These are phyloP conservation scores for Zoanthus solanderi DNA, from an alignment of 92 coral and sea anemone species.

Conservation along the genomic window DNA sequence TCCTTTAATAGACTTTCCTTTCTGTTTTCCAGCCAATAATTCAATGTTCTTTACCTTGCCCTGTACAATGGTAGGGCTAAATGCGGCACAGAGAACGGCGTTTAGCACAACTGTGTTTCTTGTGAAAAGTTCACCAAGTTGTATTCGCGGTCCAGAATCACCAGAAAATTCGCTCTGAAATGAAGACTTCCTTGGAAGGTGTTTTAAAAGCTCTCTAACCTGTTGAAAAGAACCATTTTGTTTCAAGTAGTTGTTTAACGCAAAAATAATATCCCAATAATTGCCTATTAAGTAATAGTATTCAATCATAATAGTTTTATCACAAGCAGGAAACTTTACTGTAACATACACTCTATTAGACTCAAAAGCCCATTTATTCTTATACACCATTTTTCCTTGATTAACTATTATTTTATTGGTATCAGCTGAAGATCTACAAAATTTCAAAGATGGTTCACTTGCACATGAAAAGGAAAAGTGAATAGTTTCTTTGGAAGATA, in stretches of 20 bases:
- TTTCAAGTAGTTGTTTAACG: background rate
- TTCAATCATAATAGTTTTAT: too few relatives aligned
- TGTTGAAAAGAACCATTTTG: background rate
- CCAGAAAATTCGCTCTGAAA: background rate
- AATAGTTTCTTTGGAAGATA: too few relatives aligned
- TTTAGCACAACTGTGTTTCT: constrained; percentile 15
- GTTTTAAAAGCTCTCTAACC: constrained; percentile 19
- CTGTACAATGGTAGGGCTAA: constrained; percentile 19
- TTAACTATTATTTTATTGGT: too few relatives aligned
- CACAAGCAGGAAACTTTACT: too few relatives aligned
- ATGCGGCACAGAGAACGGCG: constrained; percentile 30
- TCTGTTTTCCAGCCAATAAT: background rate
- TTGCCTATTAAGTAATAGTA: too few relatives aligned
- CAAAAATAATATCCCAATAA: too few relatives aligned
- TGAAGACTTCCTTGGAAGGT: background rate
- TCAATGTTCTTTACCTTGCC: constrained; percentile 15
- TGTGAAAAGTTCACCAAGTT: constrained; percentile 17
- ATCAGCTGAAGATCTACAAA: too few relatives aligned
- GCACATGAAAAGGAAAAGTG: too few relatives aligned
- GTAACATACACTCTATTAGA: too few relatives aligned
- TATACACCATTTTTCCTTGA: too few relatives aligned
- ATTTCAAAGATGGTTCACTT: too few relatives aligned
- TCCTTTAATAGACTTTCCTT: background rate
- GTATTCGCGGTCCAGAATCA: background rate
- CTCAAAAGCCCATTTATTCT: too few relatives aligned